Base-by-base conservation (phyloP, 2,113 vertebrate species). In the Leptodactylus fuscus region DNA sequence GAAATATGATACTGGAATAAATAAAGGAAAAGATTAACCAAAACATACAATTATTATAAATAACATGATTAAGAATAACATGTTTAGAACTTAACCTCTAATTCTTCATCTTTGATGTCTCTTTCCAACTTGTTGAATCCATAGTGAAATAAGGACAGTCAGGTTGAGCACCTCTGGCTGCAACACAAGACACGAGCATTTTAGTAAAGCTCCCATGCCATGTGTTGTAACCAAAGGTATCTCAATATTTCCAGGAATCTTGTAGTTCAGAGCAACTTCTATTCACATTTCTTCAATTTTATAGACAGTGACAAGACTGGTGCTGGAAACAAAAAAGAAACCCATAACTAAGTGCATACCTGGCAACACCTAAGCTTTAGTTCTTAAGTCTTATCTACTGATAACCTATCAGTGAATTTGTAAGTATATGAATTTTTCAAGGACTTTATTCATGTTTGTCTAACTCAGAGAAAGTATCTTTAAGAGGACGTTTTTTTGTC, bases 131-230 rank as follows among this genome's bases (percentile, higher is more conserved):
- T 11, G 4, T 8, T 41, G 13, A 11, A 38, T 55, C 69, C 29
- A 18, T 78, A 60, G 13, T 69, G 20, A 9, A 36, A 36, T 77
- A 2, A 41, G 67, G 29, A 55, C 5, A n/a, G 5, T 29, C 22
- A 55, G 22, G 24, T 78, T 85, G 83, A 46, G 32, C 90, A 90
- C 94, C 94, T 94, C 94, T 94, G 93, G 94, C 94, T 95, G 94
- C 94, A 95, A 95, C 94, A 95, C 93, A 95, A 95, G 94, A 95
- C 94, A 95, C 94, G 94, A 95, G 94, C 94, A 93, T 92, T 93
- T 88, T 83, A 90, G 38, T 91, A 91, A 92, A 94, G 93, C 94
- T 91, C 94, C 93, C 93, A 91, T 92, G 94, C 94, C 94, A 92
- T 91, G 90, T 94, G 94, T 95, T 95, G 94, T 93, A 95, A 94